phyloP scores from a whole-genome alignment of 2,113 vertebrate species.

The Pseudorectes ferrugineus region DNA sequence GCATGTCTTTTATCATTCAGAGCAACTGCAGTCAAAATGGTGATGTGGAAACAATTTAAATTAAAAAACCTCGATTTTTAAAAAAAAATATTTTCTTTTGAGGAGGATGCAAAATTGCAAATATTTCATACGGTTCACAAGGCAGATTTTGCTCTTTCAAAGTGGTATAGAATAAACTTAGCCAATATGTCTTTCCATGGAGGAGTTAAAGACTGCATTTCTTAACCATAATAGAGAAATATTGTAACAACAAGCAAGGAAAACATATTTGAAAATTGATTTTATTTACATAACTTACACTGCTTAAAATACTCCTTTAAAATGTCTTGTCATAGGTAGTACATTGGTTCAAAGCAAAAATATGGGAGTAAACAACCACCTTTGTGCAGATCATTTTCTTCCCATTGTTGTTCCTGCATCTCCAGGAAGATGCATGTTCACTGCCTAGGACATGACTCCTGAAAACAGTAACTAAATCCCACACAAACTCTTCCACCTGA shows the following conservation, averaged over 20 bases:
- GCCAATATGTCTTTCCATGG: conserved; percentile 32
- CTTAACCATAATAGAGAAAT: conserved; percentile 56
- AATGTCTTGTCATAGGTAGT: conserved; percentile 1
- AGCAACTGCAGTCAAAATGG: neutral
- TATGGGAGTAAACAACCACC: neutral
- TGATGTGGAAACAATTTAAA: conserved; percentile 30
- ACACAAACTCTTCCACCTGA: neutral
- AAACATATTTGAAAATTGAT: conserved; percentile 48
- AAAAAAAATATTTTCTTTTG: neutral
- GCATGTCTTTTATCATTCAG: neutral
- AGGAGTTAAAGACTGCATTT: conserved; percentile 27
- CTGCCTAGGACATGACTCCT: neutral
- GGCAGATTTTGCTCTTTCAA: conserved; percentile 23
- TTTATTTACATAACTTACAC: conserved; percentile 60
- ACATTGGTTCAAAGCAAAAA: neutral
- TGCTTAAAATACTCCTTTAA: conserved; percentile 30
- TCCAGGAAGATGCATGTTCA: neutral
- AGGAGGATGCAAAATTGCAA: neutral
- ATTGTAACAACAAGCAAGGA: neutral
- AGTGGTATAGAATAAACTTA: conserved; percentile 25
- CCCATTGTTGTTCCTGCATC: neutral
- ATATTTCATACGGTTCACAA: conserved; percentile 19
- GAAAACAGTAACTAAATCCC: neutral
- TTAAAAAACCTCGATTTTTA: neutral
- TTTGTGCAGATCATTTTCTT: neutral